Evolutionary conservation across 2,888 invertebrate species (phyloP), one percentile per base, ranked within the genome.

Genomic region (Julus scanicus): DNA sequence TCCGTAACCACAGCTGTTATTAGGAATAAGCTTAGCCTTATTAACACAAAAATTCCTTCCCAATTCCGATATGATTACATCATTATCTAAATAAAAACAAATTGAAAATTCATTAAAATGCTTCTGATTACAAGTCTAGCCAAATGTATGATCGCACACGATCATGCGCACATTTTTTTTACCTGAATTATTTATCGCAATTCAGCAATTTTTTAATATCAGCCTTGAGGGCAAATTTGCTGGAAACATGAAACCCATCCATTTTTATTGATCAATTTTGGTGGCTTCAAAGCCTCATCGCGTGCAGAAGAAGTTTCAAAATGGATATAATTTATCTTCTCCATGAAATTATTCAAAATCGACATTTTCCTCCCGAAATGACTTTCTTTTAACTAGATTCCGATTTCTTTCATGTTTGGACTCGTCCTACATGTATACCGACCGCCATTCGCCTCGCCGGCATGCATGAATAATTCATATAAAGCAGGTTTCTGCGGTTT

Each of bases 401-500:
- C 5, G n/a, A 57, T n/a, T 63, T 15, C 63, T 20, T 17, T n/a
- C 63, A 63, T 20, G 63, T 3, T 63, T 63, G 63, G 8, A 20
- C 63, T 63, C 20, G n/a, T 63, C 63, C 63, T 63, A n/a, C n/a
- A n/a, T n/a, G n/a, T n/a, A n/a, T n/a, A n/a, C n/a, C n/a, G n/a
- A 20, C 63, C 63, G 63, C 63, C 63, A 63, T 63, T 63, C 20
- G 20, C 63, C 63, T 63, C n/a, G n/a, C n/a, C 6, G 20, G 63
- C n/a, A 20, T 63, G 20, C 63, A 63, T 63, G 63, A 63, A 63
- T 63, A 63, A 63, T 63, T 63, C 63, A 63, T 63, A 20, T 20
- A 63, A 63, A 63, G 63, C 63, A 63, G 20, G 63, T 63, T 63
- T 63, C 20, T 63, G 63, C n/a, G 20, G 63, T 63, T 63, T 63